Evolutionary conservation across 2,113 vertebrate species (phyloP), one percentile per base, ranked within the genome.

Genomic region (Solea senegalensis): DNA sequence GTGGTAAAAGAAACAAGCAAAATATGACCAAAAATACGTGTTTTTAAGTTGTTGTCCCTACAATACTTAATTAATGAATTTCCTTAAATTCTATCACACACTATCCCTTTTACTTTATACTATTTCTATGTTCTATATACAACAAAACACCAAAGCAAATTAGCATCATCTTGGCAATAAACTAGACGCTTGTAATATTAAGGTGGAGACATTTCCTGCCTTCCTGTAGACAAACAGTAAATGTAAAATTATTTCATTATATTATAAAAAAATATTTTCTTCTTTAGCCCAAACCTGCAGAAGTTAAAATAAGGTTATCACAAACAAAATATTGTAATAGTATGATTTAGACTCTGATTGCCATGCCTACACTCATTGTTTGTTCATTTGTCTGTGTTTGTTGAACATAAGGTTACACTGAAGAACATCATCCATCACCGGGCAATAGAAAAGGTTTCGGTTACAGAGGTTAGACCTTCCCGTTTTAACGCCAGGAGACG

Each of bases 381-480:
- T 60, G 61, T 72, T 51, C 57, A 59, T 67, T 66, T 57, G 45
- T 74, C 58, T 67, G 28, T 62, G 49, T 74, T 63, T 70, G 44
- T 66, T 59, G 69, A 76, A 69, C 50, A 65, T 39, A 46, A 49
- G 27, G 61, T 62, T 65, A 59, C 60, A 53, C 51, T 74, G 64
- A 67, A 62, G 65, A 52, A 15, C 34, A 43, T 48, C 81, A 87
- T 83, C 65, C 78, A 86, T 89, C 75, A 80, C 26, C 7, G 7
- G 50, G 10, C 50, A 45, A 45, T 56, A 65, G 60, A 75, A 58
- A 74, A 52, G 75, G 49, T 73, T 77, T 77, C 65, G 56, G 50
- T 70, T 72, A 76, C 79, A 84, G 65, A 49, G 74, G 72, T 78
- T 69, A 74, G 72, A 80, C 75, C 78, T 75, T 85, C 72, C 82